Evolutionary conservation across 2,888 invertebrate genomes (phyloP), one percentile per base, ranked within the genome.

Genomic region (Nowickia ferox): DNA sequence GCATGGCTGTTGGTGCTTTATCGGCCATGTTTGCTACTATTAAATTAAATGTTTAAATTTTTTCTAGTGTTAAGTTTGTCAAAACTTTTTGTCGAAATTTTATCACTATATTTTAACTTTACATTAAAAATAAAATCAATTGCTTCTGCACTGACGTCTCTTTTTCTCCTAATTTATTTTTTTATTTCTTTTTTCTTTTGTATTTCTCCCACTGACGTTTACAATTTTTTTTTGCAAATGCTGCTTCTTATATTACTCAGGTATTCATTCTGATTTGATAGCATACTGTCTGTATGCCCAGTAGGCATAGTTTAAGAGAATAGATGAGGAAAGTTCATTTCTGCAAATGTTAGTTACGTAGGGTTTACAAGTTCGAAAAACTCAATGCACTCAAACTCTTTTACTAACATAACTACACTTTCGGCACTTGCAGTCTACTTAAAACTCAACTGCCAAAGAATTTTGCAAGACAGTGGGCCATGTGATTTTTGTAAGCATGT

Each of bases 1-100:
- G 87, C 75, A 88, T 84, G 55, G 86, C 69, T 61, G 87, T 83
- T 72, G 88, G 88, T 84, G 84, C 80, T 87, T 88, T 87, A 78
- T 88, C 88, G 42, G 88, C 87, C 88, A 88, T 88, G 6, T 65
- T 81, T 57, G n/a, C 38, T 59, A 38, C 2, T 44, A 69, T 66
- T 76, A n/a, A n/a, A 22, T 44, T 30, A 72, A 53, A 55, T 46
- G 15, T 63, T 61, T 53, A 13, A 59, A 57, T 48, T 57, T 71
- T 55, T 2, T 74, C 13, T 61, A 48, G 30, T 61, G 17, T 48
- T 74, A 48, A 69, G 40, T 51, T 57, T 51, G 63, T 78, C 63
- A 51, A 46, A 77, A 77, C 46, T 53, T 66, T 61, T 63, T 74
- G 61, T 68, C 48, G 59, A 59, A 42, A 68, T 76, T 63, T 55